Percentiles rank a stretch among this genome's conserved stretches.
These are phyloP conservation scores for Diabrotica virgifera DNA, from an alignment of 1,140 invertebrate genomes.

Conservation along the genomic window DNA sequence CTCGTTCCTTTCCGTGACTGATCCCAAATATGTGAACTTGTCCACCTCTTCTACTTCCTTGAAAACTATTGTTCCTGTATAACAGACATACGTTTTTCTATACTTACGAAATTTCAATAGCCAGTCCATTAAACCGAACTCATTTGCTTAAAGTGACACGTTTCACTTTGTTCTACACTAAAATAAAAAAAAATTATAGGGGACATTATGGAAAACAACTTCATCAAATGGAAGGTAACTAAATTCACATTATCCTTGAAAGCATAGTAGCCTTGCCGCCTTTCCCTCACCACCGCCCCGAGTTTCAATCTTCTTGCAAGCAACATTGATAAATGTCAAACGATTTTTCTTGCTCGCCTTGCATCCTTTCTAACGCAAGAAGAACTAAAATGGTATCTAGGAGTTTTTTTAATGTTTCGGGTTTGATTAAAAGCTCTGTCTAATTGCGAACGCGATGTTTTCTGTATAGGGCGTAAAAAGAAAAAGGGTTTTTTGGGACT, in stretches of 20 bases:
- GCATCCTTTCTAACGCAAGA: slow-evolving; percentile 41
- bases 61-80: too few species aligned
- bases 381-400: slow-evolving; percentile 41
- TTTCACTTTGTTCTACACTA: not conserved
- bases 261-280: slow-evolving; percentile 23
- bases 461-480: not conserved
- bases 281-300: slow-evolving; percentile 32
- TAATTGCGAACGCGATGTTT: slow-evolving; percentile 40
- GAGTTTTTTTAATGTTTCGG: slow-evolving; percentile 40
- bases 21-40: too few species aligned
- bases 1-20: too few species aligned
- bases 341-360: slow-evolving; percentile 43
- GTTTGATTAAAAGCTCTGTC: slow-evolving; percentile 41
- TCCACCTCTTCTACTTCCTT: too few species aligned
- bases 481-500: not conserved
- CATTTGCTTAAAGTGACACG: too few species aligned
- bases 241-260: slow-evolving; percentile 46
- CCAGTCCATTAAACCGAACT: too few species aligned
- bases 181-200: not conserved
- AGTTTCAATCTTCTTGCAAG: slow-evolving; percentile 43
- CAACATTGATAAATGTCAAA: slow-evolving; percentile 43
- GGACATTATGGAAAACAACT: not conserved
- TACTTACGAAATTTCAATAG: too few species aligned
- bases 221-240: slow-evolving; percentile 41
- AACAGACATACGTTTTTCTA: too few species aligned